Conservation (phyloP, 2,113 vertebrate genomes). For the Bettongia penicillata region DNA sequence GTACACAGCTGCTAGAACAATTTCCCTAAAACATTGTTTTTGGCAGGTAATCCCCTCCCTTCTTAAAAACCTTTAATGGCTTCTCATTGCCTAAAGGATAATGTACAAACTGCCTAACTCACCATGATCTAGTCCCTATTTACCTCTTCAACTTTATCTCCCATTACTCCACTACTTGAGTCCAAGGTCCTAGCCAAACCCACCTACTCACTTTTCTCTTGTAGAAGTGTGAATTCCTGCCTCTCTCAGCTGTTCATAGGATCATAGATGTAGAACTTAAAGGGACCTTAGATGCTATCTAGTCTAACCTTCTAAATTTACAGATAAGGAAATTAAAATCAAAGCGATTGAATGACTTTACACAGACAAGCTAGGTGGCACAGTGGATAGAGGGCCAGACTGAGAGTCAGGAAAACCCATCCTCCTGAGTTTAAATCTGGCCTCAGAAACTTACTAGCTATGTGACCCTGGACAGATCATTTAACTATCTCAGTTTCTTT, state of each 20-base stretch:
- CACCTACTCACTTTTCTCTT: neutral
- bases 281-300: neutral
- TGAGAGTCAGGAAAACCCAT: too few relatives aligned
- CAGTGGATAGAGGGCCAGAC: too few relatives aligned
- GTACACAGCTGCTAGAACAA: neutral
- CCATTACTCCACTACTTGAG: neutral
- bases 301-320: neutral
- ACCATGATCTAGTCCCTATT: neutral
- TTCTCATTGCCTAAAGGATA: neutral
- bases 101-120: neutral
- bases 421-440: too few relatives aligned
- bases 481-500: too few relatives aligned
- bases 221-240: neutral
- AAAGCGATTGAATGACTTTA: neutral
- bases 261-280: neutral
- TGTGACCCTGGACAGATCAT: too few relatives aligned
- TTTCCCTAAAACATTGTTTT: neutral
- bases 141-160: neutral
- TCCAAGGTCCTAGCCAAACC: neutral
- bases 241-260: neutral
- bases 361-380: neutral
- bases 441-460: too few relatives aligned
- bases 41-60: neutral
- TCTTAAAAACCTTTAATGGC: neutral
- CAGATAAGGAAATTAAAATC: neutral